Evolutionary conservation across 2,797 vertebrate species (phyloP).

Genomic region (Echiichthys vipera): DNA sequence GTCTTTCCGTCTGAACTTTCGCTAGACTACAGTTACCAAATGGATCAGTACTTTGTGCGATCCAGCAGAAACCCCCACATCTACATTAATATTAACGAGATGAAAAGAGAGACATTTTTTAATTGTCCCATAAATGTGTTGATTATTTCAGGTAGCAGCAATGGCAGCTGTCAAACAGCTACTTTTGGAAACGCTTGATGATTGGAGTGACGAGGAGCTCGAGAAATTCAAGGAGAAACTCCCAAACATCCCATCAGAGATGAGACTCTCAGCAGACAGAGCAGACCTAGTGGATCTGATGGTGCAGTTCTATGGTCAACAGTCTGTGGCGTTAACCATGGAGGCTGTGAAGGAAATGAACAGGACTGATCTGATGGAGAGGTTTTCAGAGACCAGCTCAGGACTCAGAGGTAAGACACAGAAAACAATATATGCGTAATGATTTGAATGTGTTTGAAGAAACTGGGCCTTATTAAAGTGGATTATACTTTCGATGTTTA

Average conservation of each 20-base stretch:
- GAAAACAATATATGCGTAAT: no score
- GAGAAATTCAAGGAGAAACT: neutral
- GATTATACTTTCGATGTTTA: no score
- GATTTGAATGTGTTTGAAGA: no score
- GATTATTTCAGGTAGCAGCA: conserved; percentile 1
- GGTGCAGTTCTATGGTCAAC: neutral
- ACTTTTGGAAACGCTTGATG: conserved; percentile 6
- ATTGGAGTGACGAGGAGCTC: rapidly evolving
- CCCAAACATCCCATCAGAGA: rapidly evolving
- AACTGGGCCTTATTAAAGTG: no score
- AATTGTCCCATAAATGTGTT: neutral
- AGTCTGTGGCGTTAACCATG: neutral
- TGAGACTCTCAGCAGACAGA: neutral
- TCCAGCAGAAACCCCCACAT: neutral
- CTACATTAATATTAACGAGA: neutral
- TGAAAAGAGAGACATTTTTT: neutral
- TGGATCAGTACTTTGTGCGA: neutral
- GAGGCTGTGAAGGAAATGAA: neutral
- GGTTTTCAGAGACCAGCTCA: neutral
- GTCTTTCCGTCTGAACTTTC: no score
- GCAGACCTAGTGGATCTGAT: neutral
- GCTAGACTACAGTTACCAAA: no score
- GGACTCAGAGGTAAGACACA: neutral
- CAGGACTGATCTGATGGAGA: neutral
- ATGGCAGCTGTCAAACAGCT: neutral